Conservation (phyloP, 2,797 vertebrate species). For the Argyrosomus regius region DNA sequence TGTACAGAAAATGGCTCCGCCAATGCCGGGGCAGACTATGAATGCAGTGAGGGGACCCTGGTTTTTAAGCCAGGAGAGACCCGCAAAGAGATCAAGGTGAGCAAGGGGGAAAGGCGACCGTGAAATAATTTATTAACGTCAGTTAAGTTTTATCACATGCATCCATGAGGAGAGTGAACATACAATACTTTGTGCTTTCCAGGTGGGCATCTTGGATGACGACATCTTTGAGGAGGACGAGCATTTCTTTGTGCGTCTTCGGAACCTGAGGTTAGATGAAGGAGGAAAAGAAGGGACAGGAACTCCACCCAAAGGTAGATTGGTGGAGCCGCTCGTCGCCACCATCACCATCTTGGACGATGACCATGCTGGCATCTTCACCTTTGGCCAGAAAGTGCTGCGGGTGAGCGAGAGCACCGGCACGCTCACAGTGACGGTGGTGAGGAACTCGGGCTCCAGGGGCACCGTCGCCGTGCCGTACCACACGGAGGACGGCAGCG, state of each 20-base stretch:
- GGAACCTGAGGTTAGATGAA: slow-evolving; percentile 92
- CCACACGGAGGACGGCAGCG: slow-evolving; percentile 91
- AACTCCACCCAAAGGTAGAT: slow-evolving; percentile 84
- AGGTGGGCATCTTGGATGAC: slow-evolving; percentile 94
- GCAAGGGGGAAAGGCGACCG: not conserved
- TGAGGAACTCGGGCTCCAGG: slow-evolving; percentile 91
- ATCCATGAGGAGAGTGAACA: not conserved
- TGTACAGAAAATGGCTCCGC: slow-evolving; percentile 96
- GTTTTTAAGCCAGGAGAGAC: slow-evolving; percentile 94
- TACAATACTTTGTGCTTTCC: not conserved
- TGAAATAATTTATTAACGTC: too few species aligned
- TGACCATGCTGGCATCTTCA: slow-evolving; percentile 97
- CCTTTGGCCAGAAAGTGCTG: slow-evolving; percentile 89
- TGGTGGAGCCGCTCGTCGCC: slow-evolving; percentile 91
- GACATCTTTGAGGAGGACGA: slow-evolving; percentile 97
- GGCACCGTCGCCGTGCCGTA: slow-evolving; percentile 92
- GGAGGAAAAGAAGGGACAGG: slow-evolving; percentile 86
- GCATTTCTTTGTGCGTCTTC: slow-evolving; percentile 92
- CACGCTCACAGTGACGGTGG: slow-evolving; percentile 88
- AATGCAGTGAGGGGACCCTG: slow-evolving; percentile 91
- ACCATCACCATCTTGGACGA: slow-evolving; percentile 96
- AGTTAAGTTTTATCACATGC: too few species aligned
- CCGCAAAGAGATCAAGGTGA: slow-evolving; percentile 91
- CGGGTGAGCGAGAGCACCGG: slow-evolving; percentile 94
- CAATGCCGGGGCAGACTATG: slow-evolving; percentile 90